Evolutionary conservation across 2,797 vertebrate species (phyloP).

Genomic region (Adelosebastes latens): DNA sequence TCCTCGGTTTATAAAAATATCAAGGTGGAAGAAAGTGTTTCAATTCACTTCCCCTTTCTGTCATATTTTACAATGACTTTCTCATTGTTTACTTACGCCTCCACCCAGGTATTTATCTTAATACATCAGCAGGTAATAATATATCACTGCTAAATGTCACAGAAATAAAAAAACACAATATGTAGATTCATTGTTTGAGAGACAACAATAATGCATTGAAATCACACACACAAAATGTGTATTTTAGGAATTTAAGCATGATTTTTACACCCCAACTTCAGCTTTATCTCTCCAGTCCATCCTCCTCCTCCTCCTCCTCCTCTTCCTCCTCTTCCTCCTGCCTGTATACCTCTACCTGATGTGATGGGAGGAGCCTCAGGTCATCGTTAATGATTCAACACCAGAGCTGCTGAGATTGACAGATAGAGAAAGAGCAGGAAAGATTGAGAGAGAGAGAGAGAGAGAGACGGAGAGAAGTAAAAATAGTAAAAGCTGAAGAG

Average conservation of each 20-base stretch:
- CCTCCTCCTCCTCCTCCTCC: slow-evolving; percentile 14
- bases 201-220: neutral
- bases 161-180: neutral
- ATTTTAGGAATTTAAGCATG: neutral
- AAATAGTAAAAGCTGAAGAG: slow-evolving; percentile 36
- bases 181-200: rapidly evolving
- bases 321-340: slow-evolving; percentile 7
- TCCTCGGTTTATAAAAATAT: neutral
- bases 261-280: slow-evolving; percentile 4
- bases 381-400: slow-evolving; percentile 81
- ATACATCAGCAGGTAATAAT: neutral
- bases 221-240: neutral
- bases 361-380: slow-evolving; percentile 72
- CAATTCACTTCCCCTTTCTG: neutral
- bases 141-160: neutral
- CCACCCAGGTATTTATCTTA: neutral
- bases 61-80: neutral
- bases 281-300: neutral
- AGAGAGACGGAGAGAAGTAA: slow-evolving; percentile 31
- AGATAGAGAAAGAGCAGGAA: slow-evolving; percentile 58
- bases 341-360: slow-evolving; percentile 69
- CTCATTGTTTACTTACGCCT: neutral
- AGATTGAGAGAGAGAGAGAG: slow-evolving; percentile 6
- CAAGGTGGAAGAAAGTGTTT: neutral
- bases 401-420: slow-evolving; percentile 70